phyloP scores from a whole-genome alignment of 1,140 invertebrate species.

The Cephus cinctus region DNA sequence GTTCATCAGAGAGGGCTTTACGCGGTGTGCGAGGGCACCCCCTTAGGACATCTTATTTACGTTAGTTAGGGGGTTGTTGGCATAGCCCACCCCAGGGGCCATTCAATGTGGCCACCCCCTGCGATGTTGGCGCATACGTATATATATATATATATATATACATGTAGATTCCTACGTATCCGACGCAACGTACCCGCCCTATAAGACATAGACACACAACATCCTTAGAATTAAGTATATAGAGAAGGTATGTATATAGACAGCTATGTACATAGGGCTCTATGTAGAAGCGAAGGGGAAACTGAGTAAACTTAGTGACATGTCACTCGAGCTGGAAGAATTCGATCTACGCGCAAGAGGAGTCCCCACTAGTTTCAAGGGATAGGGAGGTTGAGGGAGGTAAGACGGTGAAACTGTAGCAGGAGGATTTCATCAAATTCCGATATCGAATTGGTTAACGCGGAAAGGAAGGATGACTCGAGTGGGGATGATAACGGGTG shows the following conservation, averaged over 20 bases:
- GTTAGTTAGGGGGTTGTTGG: constrained; percentile 56
- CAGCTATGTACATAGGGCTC: too few species aligned
- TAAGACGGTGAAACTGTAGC: not conserved
- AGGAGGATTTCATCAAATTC: constrained; percentile 52
- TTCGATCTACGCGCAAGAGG: constrained; percentile 45
- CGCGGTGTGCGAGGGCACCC: not conserved
- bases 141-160: constrained; percentile 5
- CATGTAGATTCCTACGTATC: not conserved
- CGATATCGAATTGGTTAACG: constrained; percentile 47
- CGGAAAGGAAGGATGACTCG: constrained; percentile 16
- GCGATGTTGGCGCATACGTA: constrained; percentile 18
- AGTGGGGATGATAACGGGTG: too few species aligned
- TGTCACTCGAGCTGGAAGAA: constrained; percentile 53
- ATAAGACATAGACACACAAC: not conserved
- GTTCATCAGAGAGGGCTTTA: constrained; percentile 34
- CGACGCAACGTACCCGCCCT: not conserved
- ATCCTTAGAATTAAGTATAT: not conserved
- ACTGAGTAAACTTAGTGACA: constrained; percentile 49
- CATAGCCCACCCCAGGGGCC: constrained; percentile 45
- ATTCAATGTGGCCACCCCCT: constrained; percentile 29
- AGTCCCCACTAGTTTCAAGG: constrained; percentile 23
- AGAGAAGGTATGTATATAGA: not conserved
- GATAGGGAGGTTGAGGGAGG: too few species aligned
- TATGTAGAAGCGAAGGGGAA: constrained; percentile 14
- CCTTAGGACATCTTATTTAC: constrained; percentile 53